phyloP scores from a whole-genome alignment of 2,888 invertebrate species.

The Aphrophora alni region DNA sequence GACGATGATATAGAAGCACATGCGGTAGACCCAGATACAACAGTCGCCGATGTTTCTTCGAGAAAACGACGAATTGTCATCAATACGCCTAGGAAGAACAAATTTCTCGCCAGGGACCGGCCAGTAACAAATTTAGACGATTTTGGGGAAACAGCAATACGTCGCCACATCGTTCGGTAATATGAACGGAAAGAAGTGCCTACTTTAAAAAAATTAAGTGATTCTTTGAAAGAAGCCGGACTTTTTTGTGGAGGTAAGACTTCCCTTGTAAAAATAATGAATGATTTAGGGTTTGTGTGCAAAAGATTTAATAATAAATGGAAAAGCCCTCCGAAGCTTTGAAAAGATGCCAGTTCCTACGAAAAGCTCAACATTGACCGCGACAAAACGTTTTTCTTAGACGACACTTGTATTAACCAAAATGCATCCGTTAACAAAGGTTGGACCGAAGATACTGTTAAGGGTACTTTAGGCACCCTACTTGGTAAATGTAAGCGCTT shows the following conservation, averaged over 20 bases:
- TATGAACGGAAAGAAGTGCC: constrained; percentile 11
- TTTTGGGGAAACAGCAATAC: neutral
- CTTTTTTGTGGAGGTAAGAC: neutral
- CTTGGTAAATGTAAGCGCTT: constrained; percentile 14
- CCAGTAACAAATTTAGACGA: neutral
- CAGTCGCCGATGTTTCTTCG: neutral
- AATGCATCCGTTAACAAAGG: neutral
- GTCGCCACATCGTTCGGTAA: neutral
- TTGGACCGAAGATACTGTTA: constrained; percentile 11
- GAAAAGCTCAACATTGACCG: neutral
- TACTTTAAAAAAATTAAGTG: neutral
- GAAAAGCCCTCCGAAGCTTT: constrained; percentile 3
- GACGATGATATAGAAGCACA: neutral
- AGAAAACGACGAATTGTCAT: neutral
- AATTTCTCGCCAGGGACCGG: neutral
- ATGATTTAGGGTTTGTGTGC: neutral
- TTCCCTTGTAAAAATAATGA: neutral
- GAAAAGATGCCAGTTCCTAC: constrained; percentile 11
- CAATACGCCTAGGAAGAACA: neutral
- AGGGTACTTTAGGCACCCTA: neutral
- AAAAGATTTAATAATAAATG: constrained; percentile 22
- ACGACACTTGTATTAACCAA: constrained; percentile 19
- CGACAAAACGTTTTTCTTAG: neutral
- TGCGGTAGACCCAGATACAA: neutral
- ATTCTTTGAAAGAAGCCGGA: neutral